Evolutionary conservation across 2,797 vertebrate genomes (phyloP).

Genomic region (Molossus molossus): DNA sequence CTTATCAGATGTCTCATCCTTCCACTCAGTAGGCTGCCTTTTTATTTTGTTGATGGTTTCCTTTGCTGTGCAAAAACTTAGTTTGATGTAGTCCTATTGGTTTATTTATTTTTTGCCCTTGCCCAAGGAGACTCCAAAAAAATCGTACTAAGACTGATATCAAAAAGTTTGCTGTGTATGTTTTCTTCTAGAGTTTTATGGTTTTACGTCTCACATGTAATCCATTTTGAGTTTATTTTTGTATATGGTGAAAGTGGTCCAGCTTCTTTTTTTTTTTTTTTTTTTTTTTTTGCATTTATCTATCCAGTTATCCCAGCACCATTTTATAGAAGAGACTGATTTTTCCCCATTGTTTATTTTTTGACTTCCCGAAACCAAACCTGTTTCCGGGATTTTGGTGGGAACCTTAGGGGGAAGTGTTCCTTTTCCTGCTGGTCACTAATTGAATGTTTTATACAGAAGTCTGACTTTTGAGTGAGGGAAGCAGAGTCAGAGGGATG

Average conservation of each 20-base stretch:
- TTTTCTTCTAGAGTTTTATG: background rate
- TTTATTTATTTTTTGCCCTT: background rate
- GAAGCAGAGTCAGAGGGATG: background rate
- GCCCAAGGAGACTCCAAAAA: background rate
- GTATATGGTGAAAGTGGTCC: too few species aligned
- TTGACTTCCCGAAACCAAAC: background rate
- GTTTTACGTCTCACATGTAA: background rate
- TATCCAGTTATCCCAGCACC: too few species aligned
- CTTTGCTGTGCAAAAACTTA: too few species aligned
- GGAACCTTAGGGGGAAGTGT: background rate
- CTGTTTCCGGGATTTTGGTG: background rate
- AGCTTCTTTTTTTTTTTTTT: too few species aligned
- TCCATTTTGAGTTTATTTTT: background rate
- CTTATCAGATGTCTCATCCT: too few species aligned
- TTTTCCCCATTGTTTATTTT: background rate
- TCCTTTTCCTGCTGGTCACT: background rate
- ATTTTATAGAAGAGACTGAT: background rate
- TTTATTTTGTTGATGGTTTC: too few species aligned
- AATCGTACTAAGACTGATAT: background rate
- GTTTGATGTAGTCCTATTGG: too few species aligned
- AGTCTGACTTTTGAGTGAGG: background rate
- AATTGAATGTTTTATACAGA: background rate
- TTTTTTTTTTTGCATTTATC: too few species aligned
- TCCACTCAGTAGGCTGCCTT: too few species aligned
- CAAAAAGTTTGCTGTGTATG: background rate